Evolutionary conservation across 2,888 invertebrate species (phyloP), one percentile per base, ranked within the genome.

Genomic region (Prenolepis imparis): DNA sequence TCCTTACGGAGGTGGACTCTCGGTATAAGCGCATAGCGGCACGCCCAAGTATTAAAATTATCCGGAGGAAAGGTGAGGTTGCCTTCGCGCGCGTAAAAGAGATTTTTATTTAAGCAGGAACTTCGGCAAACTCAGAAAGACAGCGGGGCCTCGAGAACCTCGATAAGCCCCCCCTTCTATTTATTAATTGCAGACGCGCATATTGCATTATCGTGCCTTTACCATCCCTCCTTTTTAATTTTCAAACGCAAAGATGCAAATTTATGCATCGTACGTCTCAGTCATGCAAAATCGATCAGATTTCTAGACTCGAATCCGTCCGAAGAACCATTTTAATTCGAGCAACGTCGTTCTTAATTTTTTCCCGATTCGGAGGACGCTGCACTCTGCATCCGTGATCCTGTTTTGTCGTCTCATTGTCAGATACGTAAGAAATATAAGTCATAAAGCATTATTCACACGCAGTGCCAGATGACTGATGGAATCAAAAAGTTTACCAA

Each of bases 41-140:
- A 67, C 61, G 28, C 59, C 28, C 57, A 57, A 68, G 82, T 84
- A 87, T 87, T 84, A 88, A 88, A 88, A 88, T 88, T 73, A 80
- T 74, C 72, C 83, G 15, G 24, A 52, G 48, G 21, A n/a, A 32
- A 68, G 36, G 39, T 59, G 77, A 32, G 55, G 57, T 36, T 52
- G 15, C 52, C 8, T 52, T 52, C 52, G 52, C n/a, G n/a, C n/a
- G 57, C 74, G 36, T 36, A 68, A 24, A 32, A 36, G 21, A 57
- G 48, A 72, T 55, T 84, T 84, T 74, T 55, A 82, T 74, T 70
- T n/a, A 15, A 63, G 39, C 3, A 68, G 11, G 86, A 87, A 86
- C 32, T 80, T 86, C 5, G 12, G 36, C 11, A 66, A 36, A 32
- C n/a, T 39, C 57, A 66, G 61, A 32, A 15, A 3, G 11, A 12